These are phyloP conservation scores for Eciton burchellii DNA, from an alignment of 1,140 invertebrate genomes.

Conservation along the genomic window DNA sequence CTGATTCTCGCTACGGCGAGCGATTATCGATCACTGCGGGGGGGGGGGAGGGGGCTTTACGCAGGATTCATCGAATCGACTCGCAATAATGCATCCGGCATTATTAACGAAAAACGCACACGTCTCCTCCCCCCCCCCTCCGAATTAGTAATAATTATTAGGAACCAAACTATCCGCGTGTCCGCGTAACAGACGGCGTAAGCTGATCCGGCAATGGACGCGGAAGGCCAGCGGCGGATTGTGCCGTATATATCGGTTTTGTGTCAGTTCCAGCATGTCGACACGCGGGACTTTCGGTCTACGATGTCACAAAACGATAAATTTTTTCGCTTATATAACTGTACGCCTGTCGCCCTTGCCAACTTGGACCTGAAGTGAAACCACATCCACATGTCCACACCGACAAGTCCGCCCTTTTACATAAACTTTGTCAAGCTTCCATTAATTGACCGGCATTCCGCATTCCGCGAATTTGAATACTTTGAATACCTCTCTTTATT, in stretches of 20 bases:
- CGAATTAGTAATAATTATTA: constrained; percentile 39
- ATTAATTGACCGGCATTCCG: neutral
- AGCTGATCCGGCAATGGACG: constrained; percentile 16
- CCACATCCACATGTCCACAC: neutral
- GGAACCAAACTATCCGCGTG: constrained; percentile 22
- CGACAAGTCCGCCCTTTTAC: neutral
- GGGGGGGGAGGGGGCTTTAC: too few species aligned
- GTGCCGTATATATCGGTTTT: constrained; percentile 60
- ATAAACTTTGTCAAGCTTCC: constrained; percentile 25
- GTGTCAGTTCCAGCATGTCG: constrained; percentile 63
- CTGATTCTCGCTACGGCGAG: too few species aligned
- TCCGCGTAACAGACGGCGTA: constrained; percentile 12
- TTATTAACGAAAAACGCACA: neutral
- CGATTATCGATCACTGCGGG: too few species aligned
- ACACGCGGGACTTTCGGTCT: constrained; percentile 56
- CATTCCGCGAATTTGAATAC: neutral
- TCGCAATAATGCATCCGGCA: neutral
- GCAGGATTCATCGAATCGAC: neutral
- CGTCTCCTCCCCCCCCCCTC: too few species aligned
- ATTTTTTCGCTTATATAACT: constrained; percentile 59
- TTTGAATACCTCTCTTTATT: too few species aligned
- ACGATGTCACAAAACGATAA: constrained; percentile 62
- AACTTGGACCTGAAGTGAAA: neutral
- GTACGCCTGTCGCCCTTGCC: constrained; percentile 4
- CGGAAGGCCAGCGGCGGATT: constrained; percentile 25